Evolutionary conservation across 2,797 vertebrate species (phyloP).

Genomic region (Ambastaia sidthimunki): DNA sequence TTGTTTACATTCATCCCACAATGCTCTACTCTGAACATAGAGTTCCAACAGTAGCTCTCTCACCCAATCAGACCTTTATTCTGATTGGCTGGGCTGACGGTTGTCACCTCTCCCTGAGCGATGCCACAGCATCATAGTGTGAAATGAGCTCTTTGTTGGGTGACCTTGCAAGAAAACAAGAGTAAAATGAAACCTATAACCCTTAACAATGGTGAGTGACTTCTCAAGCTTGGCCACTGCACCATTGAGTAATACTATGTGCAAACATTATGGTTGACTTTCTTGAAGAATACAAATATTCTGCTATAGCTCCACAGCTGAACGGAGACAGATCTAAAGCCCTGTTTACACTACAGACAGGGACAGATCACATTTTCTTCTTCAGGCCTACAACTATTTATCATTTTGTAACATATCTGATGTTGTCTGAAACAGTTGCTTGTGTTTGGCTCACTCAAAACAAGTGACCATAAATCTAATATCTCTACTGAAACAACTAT

Average conservation of each 20-base stretch:
- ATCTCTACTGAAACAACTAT: neutral
- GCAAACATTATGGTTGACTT: constrained; percentile 2
- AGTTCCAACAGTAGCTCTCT: constrained; percentile 13
- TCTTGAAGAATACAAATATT: constrained; percentile 10
- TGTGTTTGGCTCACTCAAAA: neutral
- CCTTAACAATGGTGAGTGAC: neutral
- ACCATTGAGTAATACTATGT: neutral
- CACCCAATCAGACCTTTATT: constrained; percentile 27
- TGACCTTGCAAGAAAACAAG: constrained; percentile 51
- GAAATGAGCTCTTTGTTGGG: constrained; percentile 39
- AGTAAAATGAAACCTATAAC: constrained; percentile 31
- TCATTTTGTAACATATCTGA: constrained; percentile 16
- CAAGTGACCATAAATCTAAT: neutral
- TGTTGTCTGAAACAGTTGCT: neutral
- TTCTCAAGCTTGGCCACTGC: no score
- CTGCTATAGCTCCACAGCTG: neutral
- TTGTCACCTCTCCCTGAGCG: constrained; percentile 4
- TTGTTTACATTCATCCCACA: constrained; percentile 34
- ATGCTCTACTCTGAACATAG: neutral
- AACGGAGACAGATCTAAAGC: constrained; percentile 10
- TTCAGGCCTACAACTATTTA: constrained; percentile 4
- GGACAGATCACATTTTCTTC: constrained; percentile 6
- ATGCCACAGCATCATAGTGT: constrained; percentile 18
- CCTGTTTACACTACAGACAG: neutral
- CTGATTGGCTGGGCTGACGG: constrained; percentile 31